Conservation (phyloP, 2,113 vertebrate species). For the Cisticola juncidis region DNA sequence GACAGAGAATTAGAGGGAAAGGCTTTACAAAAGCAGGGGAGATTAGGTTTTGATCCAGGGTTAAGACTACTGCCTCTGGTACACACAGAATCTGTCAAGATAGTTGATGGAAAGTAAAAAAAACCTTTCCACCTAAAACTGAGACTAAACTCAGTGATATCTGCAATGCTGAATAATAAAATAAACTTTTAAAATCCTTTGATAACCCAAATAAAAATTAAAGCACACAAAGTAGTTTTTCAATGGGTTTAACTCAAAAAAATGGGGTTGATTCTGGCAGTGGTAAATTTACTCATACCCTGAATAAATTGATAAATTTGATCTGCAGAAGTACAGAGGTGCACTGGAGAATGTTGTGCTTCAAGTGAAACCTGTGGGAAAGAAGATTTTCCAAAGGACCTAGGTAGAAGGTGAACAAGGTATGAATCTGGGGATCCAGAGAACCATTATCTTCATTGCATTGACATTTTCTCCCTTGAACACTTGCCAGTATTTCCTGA, state of each 20-base stretch:
- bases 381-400: not conserved
- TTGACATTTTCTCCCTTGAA: not conserved
- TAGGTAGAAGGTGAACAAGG: accelerated
- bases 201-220: not conserved
- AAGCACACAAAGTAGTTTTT: not conserved
- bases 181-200: not conserved
- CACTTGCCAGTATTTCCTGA: not conserved
- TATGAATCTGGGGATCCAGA: not conserved
- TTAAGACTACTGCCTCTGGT: slow-evolving; percentile 22
- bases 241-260: not conserved
- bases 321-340: not conserved
- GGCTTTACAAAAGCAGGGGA: slow-evolving; percentile 33
- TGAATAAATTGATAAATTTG: not conserved
- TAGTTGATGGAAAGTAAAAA: not conserved
- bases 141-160: not conserved
- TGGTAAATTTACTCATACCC: not conserved
- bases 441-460: not conserved
- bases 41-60: slow-evolving; percentile 62
- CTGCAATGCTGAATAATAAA: not conserved
- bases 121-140: not conserved
- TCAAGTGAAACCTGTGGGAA: accelerated
- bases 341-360: not conserved
- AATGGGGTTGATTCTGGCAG: not conserved
- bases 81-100: not conserved
- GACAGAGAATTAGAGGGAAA: slow-evolving; percentile 29